A percentile compares a stretch with the other conserved stretches of the same genome.
These are phyloP conservation scores for Andricus grossulariae DNA, from an alignment of 1,140 invertebrate species.

Conservation along the genomic window DNA sequence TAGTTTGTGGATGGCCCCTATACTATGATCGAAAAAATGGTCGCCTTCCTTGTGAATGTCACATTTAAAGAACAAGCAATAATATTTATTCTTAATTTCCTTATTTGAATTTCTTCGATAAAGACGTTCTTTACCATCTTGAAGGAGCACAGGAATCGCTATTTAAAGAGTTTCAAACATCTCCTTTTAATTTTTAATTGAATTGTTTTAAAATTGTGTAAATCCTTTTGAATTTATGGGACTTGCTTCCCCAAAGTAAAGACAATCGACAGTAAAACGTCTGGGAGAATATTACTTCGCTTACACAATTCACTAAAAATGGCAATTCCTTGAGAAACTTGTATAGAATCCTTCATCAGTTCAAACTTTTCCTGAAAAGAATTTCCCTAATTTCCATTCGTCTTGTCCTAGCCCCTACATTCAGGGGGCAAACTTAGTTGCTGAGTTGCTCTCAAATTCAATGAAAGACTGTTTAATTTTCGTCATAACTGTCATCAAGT, in stretches of 20 bases:
- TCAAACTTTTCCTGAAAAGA: background rate
- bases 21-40: too few species aligned
- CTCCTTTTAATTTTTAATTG: too few species aligned
- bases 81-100: too few species aligned
- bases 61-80: too few species aligned
- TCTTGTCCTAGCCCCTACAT: slow-evolving; percentile 19
- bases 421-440: slow-evolving; percentile 35
- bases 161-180: too few species aligned
- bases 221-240: too few species aligned
- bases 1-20: too few species aligned
- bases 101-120: too few species aligned
- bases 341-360: slow-evolving; percentile 4
- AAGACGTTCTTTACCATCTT: too few species aligned
- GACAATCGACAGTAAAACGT: background rate
- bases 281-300: background rate
- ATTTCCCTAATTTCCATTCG: slow-evolving; percentile 30
- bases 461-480: background rate
- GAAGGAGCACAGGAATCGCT: too few species aligned
- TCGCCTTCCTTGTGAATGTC: too few species aligned
- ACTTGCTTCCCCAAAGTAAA: background rate
- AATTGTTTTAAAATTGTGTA: too few species aligned
- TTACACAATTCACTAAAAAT: background rate
- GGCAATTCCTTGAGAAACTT: background rate
- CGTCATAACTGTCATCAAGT: background rate
- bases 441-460: slow-evolving; percentile 34